These are phyloP conservation scores for Hemibagrus wyckioides DNA, from an alignment of 2,113 vertebrate species.

Conservation along the genomic window DNA sequence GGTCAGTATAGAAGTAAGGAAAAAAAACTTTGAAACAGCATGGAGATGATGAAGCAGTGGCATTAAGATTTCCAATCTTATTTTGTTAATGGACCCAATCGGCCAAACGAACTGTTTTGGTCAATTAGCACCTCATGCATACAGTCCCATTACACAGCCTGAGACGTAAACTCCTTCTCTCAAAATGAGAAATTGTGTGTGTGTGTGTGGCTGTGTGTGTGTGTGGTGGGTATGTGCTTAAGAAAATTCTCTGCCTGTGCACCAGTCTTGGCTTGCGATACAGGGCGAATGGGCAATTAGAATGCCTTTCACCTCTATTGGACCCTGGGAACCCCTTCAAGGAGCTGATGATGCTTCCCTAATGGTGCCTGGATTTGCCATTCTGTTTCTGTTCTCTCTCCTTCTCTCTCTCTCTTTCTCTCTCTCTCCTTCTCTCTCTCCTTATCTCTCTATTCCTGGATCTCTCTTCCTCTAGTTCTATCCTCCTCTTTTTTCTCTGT, in stretches of 20 bases:
- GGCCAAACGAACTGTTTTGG: slow-evolving; percentile 38
- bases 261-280: slow-evolving; percentile 33
- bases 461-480: slow-evolving; percentile 48
- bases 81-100: slow-evolving; percentile 48
- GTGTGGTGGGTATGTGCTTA: slow-evolving; percentile 23
- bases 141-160: slow-evolving; percentile 42
- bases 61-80: slow-evolving; percentile 51
- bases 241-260: slow-evolving; percentile 16
- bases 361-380: slow-evolving; percentile 73
- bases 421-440: slow-evolving; percentile 46
- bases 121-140: slow-evolving; percentile 44
- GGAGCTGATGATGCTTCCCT: slow-evolving; percentile 76
- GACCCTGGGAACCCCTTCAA: slow-evolving; percentile 76
- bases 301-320: slow-evolving; percentile 67
- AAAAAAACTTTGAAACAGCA: slow-evolving; percentile 5
- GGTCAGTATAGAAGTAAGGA: background rate
- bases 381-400: slow-evolving; percentile 18
- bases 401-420: slow-evolving; percentile 50
- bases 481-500: slow-evolving; percentile 57
- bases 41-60: slow-evolving; percentile 35
- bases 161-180: slow-evolving; percentile 18
- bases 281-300: slow-evolving; percentile 36
- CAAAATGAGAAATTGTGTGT: slow-evolving; percentile 31
- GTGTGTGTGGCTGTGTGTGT: slow-evolving; percentile 3
- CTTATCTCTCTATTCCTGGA: slow-evolving; percentile 49